Evolutionary conservation across 2,113 vertebrate genomes (phyloP).

Genomic region (Euleptes europaea): DNA sequence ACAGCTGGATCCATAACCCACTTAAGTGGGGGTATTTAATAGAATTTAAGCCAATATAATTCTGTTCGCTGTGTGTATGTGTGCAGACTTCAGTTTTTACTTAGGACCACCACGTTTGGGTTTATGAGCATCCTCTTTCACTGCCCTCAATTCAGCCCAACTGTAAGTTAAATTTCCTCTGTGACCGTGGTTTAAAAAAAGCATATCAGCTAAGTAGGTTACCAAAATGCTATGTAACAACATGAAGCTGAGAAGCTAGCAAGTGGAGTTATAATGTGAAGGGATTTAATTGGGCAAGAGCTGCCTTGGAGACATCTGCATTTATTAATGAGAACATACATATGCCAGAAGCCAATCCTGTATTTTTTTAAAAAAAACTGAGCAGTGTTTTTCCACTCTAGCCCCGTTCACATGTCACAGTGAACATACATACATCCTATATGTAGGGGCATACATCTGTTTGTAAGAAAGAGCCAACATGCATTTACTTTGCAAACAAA

Average conservation of each 20-base stretch:
- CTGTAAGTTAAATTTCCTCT: conserved; percentile 36
- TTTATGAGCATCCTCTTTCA: background rate
- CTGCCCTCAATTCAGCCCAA: conserved; percentile 4
- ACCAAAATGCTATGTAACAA: conserved; percentile 22
- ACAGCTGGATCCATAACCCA: background rate
- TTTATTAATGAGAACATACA: conserved; percentile 49
- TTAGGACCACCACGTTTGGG: background rate
- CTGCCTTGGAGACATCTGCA: conserved; percentile 19
- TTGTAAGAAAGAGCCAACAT: too few relatives aligned
- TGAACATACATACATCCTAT: too few relatives aligned
- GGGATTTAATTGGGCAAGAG: conserved; percentile 33
- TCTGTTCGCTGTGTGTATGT: background rate
- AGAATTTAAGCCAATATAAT: background rate
- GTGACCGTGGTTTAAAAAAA: background rate
- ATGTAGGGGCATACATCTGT: too few relatives aligned
- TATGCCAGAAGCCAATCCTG: conserved; percentile 23
- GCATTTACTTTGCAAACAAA: too few relatives aligned
- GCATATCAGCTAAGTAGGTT: conserved; percentile 37
- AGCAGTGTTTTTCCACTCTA: background rate
- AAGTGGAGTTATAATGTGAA: conserved; percentile 20
- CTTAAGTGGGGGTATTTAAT: background rate
- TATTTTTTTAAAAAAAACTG: background rate
- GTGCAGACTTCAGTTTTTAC: too few relatives aligned
- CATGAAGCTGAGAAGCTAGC: conserved; percentile 28
- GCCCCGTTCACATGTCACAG: too few relatives aligned